Conservation (phyloP, 2,113 vertebrate species). For the Onychostoma macrolepis region DNA sequence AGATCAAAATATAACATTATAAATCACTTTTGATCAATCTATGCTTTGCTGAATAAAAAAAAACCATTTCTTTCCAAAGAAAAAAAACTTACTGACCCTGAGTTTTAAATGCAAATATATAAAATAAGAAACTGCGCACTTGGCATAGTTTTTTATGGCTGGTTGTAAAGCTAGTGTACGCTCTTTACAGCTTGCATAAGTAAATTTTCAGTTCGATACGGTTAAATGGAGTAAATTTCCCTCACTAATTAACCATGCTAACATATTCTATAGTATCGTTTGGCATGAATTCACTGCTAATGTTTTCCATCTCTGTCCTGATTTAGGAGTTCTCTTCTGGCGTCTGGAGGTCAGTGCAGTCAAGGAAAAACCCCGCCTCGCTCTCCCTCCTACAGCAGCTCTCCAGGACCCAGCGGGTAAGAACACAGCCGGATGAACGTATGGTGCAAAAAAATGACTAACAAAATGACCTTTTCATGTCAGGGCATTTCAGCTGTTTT, state of each 20-base stretch:
- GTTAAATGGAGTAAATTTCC: background rate
- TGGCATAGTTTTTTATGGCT: background rate
- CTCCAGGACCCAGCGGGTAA: slow-evolving; percentile 87
- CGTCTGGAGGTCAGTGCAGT: slow-evolving; percentile 86
- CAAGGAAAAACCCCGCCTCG: slow-evolving; percentile 85
- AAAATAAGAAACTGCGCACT: background rate
- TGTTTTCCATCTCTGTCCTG: slow-evolving; percentile 4
- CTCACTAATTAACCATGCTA: background rate
- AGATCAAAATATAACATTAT: background rate
- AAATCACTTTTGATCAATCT: background rate
- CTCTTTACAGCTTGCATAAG: background rate
- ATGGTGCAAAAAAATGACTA: background rate
- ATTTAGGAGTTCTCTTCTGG: slow-evolving; percentile 84
- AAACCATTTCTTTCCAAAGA: background rate
- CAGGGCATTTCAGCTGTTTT: background rate
- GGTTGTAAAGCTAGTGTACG: background rate
- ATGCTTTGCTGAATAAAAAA: background rate
- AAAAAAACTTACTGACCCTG: background rate
- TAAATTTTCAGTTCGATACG: background rate
- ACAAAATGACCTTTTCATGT: background rate
- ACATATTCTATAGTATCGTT: background rate
- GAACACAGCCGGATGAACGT: slow-evolving; percentile 3
- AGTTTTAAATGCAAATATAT: background rate
- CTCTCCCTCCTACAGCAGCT: slow-evolving; percentile 85
- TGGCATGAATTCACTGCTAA: background rate